Conservation (phyloP, 2,797 vertebrate genomes). For the Sebastes trivittatus region DNA sequence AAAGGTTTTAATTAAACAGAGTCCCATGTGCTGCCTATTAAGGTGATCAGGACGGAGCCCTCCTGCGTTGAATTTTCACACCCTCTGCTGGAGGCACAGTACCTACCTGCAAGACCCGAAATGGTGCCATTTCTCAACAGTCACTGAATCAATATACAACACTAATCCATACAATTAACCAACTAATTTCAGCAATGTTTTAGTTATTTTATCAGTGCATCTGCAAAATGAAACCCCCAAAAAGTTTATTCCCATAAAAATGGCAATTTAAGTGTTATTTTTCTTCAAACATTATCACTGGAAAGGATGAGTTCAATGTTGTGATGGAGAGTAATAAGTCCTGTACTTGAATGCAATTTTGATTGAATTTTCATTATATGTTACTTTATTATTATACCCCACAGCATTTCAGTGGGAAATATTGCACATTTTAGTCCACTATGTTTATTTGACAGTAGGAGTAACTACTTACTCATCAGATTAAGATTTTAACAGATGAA, state of each 20-base stretch:
- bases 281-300: not conserved
- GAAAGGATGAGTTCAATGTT: not conserved
- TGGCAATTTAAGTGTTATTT: not conserved
- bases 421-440: not conserved
- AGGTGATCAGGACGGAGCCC: slow-evolving; percentile 47
- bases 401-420: not conserved
- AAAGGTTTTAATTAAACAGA: slow-evolving; percentile 81
- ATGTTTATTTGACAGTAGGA: not conserved
- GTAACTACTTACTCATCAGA: not conserved
- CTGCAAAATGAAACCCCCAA: not conserved
- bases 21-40: slow-evolving; percentile 71
- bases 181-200: not conserved
- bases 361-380: not conserved
- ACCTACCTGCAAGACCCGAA: slow-evolving; percentile 50
- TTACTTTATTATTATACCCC: not conserved
- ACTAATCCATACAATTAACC: not conserved
- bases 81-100: slow-evolving; percentile 73
- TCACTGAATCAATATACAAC: not conserved
- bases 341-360: not conserved
- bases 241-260: not conserved
- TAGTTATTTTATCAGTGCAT: not conserved
- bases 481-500: not conserved
- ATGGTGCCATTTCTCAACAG: slow-evolving; percentile 22
- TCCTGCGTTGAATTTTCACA: slow-evolving; percentile 64
- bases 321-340: not conserved